These are phyloP conservation scores for Macrosoma leucophasiata DNA, from an alignment of 2,888 invertebrate species.

Conservation along the genomic window DNA sequence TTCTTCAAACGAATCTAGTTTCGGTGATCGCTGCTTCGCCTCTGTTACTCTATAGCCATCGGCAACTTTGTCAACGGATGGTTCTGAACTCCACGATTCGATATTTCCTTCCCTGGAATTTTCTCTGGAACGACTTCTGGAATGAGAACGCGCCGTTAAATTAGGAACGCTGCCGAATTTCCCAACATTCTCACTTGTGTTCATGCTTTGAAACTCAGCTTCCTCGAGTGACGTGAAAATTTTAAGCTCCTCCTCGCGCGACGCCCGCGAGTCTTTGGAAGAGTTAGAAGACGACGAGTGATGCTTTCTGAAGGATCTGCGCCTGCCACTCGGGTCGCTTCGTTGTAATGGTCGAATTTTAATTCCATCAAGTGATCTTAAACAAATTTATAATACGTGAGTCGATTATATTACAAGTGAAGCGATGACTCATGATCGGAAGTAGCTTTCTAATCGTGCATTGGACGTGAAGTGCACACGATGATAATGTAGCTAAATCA, in stretches of 20 bases:
- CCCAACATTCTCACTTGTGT: conserved; percentile 35
- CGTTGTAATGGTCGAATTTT: conserved; percentile 77
- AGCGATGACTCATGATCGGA: conserved; percentile 37
- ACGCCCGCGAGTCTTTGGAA: conserved; percentile 76
- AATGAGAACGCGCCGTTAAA: conserved; percentile 69
- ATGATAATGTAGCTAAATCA: conserved; percentile 39
- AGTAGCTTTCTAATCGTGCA: conserved; percentile 45
- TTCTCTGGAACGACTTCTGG: conserved; percentile 72
- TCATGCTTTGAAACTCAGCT: conserved; percentile 70
- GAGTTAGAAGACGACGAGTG: conserved; percentile 77
- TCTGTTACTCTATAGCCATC: conserved; percentile 35
- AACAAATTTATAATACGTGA: conserved; percentile 65
- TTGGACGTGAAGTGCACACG: conserved; percentile 32
- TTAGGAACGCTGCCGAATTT: conserved; percentile 65
- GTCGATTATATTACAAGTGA: conserved; percentile 58
- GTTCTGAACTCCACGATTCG: conserved; percentile 49
- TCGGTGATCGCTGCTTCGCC: conserved; percentile 39
- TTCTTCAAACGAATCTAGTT: conserved; percentile 63
- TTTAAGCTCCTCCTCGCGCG: conserved; percentile 78
- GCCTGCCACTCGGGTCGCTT: conserved; percentile 77
- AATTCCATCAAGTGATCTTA: conserved; percentile 80
- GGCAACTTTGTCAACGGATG: conserved; percentile 39
- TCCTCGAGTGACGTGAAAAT: conserved; percentile 80
- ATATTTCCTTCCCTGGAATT: conserved; percentile 46
- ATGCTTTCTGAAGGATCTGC: conserved; percentile 77